Evolutionary conservation across 2,113 vertebrate genomes (phyloP), one percentile per base, ranked within the genome.

Genomic region (Noctilio leporinus): DNA sequence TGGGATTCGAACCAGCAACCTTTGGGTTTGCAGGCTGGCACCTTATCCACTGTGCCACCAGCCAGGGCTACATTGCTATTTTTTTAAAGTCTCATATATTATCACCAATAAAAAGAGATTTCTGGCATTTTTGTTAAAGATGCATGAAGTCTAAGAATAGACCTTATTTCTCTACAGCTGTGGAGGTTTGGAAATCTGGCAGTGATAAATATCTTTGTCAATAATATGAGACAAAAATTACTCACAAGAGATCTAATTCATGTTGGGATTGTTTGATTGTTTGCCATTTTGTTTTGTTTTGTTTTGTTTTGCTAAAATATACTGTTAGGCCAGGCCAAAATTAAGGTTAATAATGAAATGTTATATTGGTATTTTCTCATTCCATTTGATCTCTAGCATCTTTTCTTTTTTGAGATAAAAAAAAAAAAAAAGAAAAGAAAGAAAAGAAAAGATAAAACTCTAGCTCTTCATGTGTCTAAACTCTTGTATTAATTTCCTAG

Each of bases 51-150:
- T n/a, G n/a, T n/a, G n/a, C n/a, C n/a, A n/a, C n/a, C n/a, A n/a
- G n/a, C n/a, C n/a, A n/a, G n/a, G n/a, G n/a, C n/a, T n/a, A n/a
- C n/a, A n/a, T n/a, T n/a, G n/a, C n/a, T n/a, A n/a, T 96, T 96
- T 73, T 96, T 98, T 97, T 86, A 96, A n/a, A n/a, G 95, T 70
- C 69, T 97, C 92, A 65, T 81, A 92, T 86, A 96, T 92, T 93
- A 95, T 90, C 94, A 92, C 51, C 84, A 97, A 77, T 95, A 96
- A 97, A 19, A 83, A 86, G 24, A 96, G 28, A 96, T 96, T 97
- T 97, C 81, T 85, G 78, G 94, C 90, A 95, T 78, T 77, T 94
- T 97, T 97, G 93, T 98, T 97, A 98, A 98, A 97, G 93, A 95
- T 96, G 94, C 95, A 90, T 97, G 84, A 93, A 86, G 67, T 95